Evolutionary conservation across 2,113 vertebrate species (phyloP), one percentile per base, ranked within the genome.

Genomic region (Pitta sordida): DNA sequence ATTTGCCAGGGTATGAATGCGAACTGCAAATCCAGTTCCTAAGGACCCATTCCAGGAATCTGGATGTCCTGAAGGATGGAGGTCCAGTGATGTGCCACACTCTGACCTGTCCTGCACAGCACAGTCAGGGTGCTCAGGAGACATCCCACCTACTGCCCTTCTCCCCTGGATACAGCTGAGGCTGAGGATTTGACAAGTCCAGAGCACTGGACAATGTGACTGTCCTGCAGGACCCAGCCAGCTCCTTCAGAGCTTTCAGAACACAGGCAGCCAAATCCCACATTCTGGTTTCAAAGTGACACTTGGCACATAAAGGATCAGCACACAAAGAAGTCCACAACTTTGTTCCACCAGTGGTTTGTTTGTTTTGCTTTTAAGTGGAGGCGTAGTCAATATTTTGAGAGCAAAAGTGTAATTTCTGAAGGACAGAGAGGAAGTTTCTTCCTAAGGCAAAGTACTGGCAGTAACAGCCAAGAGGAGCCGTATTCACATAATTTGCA

Each of bases 151-250:
- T 23, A 6, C 30, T 48, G 43, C 79, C 9, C 0, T 10, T 22
- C 30, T 32, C 21, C 12, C 34, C 63, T 21, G 64, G 26, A 4
- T 27, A 24, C 36, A 10, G 48, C 18, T 0, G 19, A 68, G 43
- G 5, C 1, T 1, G 8, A 51, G 51, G 36, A 24, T 26, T 3
- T 11, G 30, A 12, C 26, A 7, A 15, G 16, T 16, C 15, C 76
- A 23, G 37, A 55, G 65, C 34, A 9, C 0, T 6, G 36, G 2
- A 9, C 7, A 30, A 1, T 0, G 36, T 1, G 63, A 64, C n/a
- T 13, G 8, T 19, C 44, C 67, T 27, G 59, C 7, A 71, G 91
- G 53, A 29, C 16, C 14, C 48, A 46, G 51, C 27, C 36, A 16
- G 23, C 63, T 11, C 16, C 30, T 8, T 6, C 73, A 0, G 1